Percentiles rank a stretch among this genome's conserved stretches.
phyloP scores from a whole-genome alignment of 2,888 invertebrate genomes.

The Drosophila diplacantha region DNA sequence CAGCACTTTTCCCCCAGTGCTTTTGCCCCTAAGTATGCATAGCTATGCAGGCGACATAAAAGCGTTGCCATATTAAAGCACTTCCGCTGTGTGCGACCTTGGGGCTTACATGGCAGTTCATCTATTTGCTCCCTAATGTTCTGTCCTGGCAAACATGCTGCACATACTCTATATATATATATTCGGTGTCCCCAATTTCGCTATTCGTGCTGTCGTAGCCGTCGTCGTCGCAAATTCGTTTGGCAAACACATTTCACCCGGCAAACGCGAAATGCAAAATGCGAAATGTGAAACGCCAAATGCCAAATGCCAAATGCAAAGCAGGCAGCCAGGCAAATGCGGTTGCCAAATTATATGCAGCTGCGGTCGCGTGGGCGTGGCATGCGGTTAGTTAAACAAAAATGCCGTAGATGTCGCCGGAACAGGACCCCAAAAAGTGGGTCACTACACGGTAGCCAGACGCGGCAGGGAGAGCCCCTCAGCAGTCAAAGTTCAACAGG shows the following conservation, averaged over 20 bases:
- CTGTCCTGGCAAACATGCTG: slow-evolving; percentile 20
- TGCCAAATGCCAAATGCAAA: slow-evolving; percentile 26
- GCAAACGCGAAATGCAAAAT: slow-evolving; percentile 7
- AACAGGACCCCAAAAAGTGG: slow-evolving; percentile 41
- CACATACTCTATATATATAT: slow-evolving; percentile 12
- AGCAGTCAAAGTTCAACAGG: slow-evolving; percentile 50
- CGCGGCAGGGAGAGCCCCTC: slow-evolving; percentile 8
- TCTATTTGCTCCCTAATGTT: slow-evolving; percentile 11
- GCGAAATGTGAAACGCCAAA: slow-evolving; percentile 23
- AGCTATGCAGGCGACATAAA: slow-evolving; percentile 4
- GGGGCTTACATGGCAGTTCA: slow-evolving; percentile 11
- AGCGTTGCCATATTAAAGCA: slow-evolving; percentile 17
- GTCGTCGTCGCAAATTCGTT: slow-evolving; percentile 27
- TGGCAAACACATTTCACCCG: slow-evolving; percentile 28
- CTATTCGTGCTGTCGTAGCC: slow-evolving; percentile 9
- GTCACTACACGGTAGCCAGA: slow-evolving; percentile 42
- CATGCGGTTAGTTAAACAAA: slow-evolving; percentile 66
- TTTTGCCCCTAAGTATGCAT: neutral
- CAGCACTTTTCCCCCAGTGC: neutral
- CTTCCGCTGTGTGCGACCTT: slow-evolving; percentile 19
- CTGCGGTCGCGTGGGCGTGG: slow-evolving; percentile 53
- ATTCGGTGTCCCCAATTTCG: slow-evolving; percentile 24
- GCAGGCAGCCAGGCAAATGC: slow-evolving; percentile 32
- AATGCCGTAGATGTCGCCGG: slow-evolving; percentile 37
- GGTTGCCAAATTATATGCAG: slow-evolving; percentile 61